Evolutionary conservation across 2,113 vertebrate genomes (phyloP), one percentile per base, ranked within the genome.

Genomic region (Cheirogaleus medius): DNA sequence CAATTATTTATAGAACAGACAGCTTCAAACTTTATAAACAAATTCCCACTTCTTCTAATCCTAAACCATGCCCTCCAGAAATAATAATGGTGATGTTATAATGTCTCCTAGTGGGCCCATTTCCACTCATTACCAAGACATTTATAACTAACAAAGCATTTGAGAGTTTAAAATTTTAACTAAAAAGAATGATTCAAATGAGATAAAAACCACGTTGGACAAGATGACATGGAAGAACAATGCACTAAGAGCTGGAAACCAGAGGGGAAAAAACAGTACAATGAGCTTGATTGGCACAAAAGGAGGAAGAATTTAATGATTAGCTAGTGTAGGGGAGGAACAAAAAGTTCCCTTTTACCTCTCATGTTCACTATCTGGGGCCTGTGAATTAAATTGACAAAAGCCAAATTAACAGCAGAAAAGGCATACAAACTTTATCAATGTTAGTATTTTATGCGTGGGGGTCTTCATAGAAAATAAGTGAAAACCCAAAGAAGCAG

Each of bases 161-260:
- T 44, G 52, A 77, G 60, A 84, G 52, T 52, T 90, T 80, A 83
- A 63, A 69, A 17, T 88, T 96, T 94, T 83, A 82, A 60, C 76
- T 87, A 18, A 60, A 87, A 94, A 64, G 3, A 71, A 87, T 49
- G 52, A 87, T 56, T 56, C 86, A 90, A 96, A 64, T 73, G 29
- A 86, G 25, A 86, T 27, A 37, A 64, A 58, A 80, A 74, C 39
- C 60, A 88, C 17, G 17, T 7, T 76, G 56, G 14, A 12, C 86
- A 63, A 89, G 42, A 77, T 29, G 56, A 69, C 56, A 86, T 60
- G 2, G 13, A 86, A 74, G 7, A 68, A 93, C 39, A 74, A 90
- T 18, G 6, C 23, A 44, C 14, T 76, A 13, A 77, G 20, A 90
- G n/a, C 20, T 90, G 42, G 69, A 42, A 80, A 66, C 21, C 8